These are phyloP conservation scores for Callocephalon fimbriatum DNA, from an alignment of 2,113 vertebrate species.

Conservation along the genomic window DNA sequence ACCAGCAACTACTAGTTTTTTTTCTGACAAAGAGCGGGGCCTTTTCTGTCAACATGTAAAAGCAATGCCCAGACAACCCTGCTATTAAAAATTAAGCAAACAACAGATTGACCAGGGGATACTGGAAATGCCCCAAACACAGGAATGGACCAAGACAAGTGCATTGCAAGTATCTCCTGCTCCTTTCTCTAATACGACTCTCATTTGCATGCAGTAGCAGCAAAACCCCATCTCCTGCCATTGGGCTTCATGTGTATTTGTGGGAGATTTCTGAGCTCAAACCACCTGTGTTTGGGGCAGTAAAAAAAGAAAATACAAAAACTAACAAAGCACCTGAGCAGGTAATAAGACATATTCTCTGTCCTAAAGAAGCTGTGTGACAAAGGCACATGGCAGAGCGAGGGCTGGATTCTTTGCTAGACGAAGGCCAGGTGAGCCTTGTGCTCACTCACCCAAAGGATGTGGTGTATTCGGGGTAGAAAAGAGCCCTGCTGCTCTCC, in stretches of 20 bases:
- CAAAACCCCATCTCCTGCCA: not conserved
- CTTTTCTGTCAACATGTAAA: not conserved
- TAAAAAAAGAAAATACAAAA: not conserved
- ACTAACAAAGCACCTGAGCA: rapidly evolving
- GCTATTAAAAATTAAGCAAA: not conserved
- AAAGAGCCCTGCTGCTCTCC: not conserved
- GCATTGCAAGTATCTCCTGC: not conserved
- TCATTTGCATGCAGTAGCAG: not conserved
- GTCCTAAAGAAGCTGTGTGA: not conserved
- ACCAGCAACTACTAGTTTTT: not conserved
- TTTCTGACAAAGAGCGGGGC: not conserved
- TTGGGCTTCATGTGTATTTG: rapidly evolving
- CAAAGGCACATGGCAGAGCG: rapidly evolving
- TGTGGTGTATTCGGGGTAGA: rapidly evolving
- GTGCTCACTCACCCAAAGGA: not conserved
- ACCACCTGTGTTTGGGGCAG: not conserved
- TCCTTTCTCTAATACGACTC: not conserved
- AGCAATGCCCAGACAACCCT: not conserved
- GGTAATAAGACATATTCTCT: not conserved
- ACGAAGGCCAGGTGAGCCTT: not conserved
- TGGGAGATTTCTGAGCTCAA: not conserved
- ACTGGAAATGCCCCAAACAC: not conserved
- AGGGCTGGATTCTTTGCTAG: not conserved
- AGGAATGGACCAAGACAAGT: not conserved
- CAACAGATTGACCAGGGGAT: not conserved